Percentiles rank a stretch among this genome's conserved stretches.
Conservation (phyloP, 2,888 invertebrate species). For the Synanthedon myopaeformis region DNA sequence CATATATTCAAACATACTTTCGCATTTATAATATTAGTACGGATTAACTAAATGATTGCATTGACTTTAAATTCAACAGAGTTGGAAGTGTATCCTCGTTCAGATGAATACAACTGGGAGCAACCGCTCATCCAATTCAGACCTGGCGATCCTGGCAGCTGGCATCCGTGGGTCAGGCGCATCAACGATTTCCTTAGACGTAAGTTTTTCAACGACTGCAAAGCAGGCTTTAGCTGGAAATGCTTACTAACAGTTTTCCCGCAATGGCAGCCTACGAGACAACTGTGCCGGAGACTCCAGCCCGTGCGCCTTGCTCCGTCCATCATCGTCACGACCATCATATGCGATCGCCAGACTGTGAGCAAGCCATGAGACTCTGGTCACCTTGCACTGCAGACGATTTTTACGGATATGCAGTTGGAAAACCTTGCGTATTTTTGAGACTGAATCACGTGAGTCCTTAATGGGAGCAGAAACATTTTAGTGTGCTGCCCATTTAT, state of each 20-base stretch:
- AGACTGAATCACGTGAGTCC: constrained; percentile 74
- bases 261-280: constrained; percentile 44
- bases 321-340: constrained; percentile 35
- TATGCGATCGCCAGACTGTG: constrained; percentile 41
- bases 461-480: too few relatives aligned
- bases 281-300: constrained; percentile 47
- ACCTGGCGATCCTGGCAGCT: constrained; percentile 48
- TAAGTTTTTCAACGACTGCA: constrained; percentile 10
- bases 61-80: constrained; percentile 18
- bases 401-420: constrained; percentile 78
- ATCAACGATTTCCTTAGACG: constrained; percentile 53
- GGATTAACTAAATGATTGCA: too few relatives aligned
- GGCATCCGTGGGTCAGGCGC: constrained; percentile 52
- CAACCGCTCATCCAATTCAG: constrained; percentile 54
- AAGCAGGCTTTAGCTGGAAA: too few relatives aligned
- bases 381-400: constrained; percentile 74
- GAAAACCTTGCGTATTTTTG: constrained; percentile 82
- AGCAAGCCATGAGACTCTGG: constrained; percentile 45
- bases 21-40: too few relatives aligned
- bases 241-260: not conserved
- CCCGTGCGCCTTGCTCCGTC: constrained; percentile 51
- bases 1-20: too few relatives aligned
- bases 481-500: too few relatives aligned
- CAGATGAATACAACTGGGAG: constrained; percentile 46
- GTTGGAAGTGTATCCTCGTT: constrained; percentile 56